A percentile compares a stretch with the other conserved stretches of the same genome.
Evolutionary conservation across 1,140 invertebrate genomes (phyloP).

Genomic region (Melanaphis sacchari): DNA sequence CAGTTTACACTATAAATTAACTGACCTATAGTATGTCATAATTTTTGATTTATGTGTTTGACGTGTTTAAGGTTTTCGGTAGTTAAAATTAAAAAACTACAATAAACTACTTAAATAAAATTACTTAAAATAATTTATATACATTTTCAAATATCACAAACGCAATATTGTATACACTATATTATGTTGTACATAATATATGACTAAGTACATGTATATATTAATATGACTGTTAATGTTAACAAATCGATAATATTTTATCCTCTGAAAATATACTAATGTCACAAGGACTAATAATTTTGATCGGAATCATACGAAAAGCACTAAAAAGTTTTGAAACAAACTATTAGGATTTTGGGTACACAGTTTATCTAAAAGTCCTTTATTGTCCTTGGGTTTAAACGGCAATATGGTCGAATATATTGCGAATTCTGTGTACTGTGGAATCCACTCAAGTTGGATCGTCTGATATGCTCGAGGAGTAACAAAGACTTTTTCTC

Average conservation of each 20-base stretch:
- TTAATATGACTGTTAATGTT: not conserved
- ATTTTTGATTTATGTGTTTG: no score
- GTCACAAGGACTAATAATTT: not conserved
- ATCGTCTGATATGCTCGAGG: not conserved
- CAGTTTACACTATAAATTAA: not conserved
- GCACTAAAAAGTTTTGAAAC: constrained; percentile 20
- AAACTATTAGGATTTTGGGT: not conserved
- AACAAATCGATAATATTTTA: not conserved
- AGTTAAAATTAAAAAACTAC: not conserved
- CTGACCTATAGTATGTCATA: not conserved
- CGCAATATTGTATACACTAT: not conserved
- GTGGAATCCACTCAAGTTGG: not conserved
- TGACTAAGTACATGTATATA: not conserved
- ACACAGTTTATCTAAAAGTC: not conserved
- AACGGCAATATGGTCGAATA: not conserved
- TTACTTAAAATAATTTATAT: not conserved
- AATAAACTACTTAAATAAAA: not conserved
- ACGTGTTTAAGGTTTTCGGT: no score
- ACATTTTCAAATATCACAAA: not conserved
- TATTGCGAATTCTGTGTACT: not conserved
- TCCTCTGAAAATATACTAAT: not conserved
- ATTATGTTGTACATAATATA: not conserved
- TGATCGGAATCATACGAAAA: not conserved
- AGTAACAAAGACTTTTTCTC: not conserved
- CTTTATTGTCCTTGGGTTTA: not conserved